These are phyloP conservation scores for Phortica okadai DNA, from an alignment of 2,888 invertebrate species.

Conservation along the genomic window DNA sequence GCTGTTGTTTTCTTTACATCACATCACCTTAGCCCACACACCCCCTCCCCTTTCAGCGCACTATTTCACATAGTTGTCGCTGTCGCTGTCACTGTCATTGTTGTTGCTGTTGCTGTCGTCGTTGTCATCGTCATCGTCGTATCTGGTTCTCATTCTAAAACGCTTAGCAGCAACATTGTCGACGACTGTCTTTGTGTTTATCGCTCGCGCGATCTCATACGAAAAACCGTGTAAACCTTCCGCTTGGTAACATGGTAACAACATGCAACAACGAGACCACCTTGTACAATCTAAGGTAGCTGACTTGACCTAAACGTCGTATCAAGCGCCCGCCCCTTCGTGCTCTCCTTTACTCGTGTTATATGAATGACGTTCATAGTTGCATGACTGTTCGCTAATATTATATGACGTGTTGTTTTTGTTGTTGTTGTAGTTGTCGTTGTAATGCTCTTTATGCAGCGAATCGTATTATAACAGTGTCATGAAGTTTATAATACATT, in stretches of 20 bases:
- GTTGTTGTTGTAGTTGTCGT: conserved; percentile 12
- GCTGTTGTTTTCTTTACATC: not conserved
- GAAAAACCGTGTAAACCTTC: conserved; percentile 27
- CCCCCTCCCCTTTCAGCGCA: not conserved
- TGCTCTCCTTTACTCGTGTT: not conserved
- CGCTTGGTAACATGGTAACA: conserved; percentile 23
- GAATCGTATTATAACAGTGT: too few species aligned
- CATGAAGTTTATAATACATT: too few species aligned
- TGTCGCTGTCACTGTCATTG: not conserved
- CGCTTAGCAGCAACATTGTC: conserved; percentile 17
- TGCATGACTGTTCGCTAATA: conserved; percentile 60
- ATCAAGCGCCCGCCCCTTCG: not conserved
- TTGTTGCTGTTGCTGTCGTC: not conserved
- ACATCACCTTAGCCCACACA: not conserved
- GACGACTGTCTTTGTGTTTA: conserved; percentile 23
- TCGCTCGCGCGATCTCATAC: conserved; percentile 25
- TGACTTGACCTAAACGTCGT: not conserved
- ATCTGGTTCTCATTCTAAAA: conserved; percentile 8
- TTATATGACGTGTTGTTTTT: conserved; percentile 1
- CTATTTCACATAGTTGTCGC: not conserved
- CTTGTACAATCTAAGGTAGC: not conserved
- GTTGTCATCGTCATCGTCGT: not conserved
- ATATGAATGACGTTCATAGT: conserved; percentile 38
- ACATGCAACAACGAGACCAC: not conserved
- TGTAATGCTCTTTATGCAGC: not conserved